A percentile compares a stretch with the other conserved stretches of the same genome.
phyloP scores from a whole-genome alignment of 1,140 invertebrate species.

The Agraylea sexmaculata region DNA sequence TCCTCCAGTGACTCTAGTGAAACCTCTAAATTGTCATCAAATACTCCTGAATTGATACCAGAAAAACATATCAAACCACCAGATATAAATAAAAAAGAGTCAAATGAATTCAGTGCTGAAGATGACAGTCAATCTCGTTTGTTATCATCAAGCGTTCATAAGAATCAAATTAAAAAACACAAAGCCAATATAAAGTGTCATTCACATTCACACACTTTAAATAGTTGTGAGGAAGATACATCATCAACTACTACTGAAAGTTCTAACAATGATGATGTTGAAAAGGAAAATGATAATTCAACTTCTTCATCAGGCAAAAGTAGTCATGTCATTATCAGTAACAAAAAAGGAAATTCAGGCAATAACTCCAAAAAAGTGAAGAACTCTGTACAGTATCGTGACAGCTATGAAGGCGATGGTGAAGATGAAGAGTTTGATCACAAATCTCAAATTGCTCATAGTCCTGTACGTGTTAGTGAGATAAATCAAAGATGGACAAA shows the following conservation, averaged over 20 bases:
- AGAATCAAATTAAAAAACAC: slow-evolving; percentile 15
- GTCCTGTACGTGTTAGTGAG: slow-evolving; percentile 6
- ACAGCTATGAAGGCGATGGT: slow-evolving; percentile 22
- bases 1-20: slow-evolving; percentile 15
- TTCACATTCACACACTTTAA: slow-evolving; percentile 9
- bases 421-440: slow-evolving; percentile 22
- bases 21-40: slow-evolving; percentile 7
- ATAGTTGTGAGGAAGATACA: slow-evolving; percentile 20
- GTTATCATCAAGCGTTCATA: slow-evolving; percentile 8
- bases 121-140: slow-evolving; percentile 7
- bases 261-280: slow-evolving; percentile 21
- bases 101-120: slow-evolving; percentile 9
- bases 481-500: slow-evolving; percentile 18
- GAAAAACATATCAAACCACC: slow-evolving; percentile 16
- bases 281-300: slow-evolving; percentile 21
- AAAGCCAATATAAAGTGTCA: slow-evolving; percentile 17
- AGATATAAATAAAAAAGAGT: slow-evolving; percentile 15
- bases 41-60: not conserved
- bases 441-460: slow-evolving; percentile 13
- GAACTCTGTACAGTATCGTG: slow-evolving; percentile 15
- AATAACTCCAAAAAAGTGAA: slow-evolving; percentile 16
- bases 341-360: slow-evolving; percentile 9
- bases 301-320: slow-evolving; percentile 16
- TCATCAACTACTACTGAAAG: slow-evolving; percentile 21
- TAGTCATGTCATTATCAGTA: slow-evolving; percentile 7